These are phyloP conservation scores for Ibidorhyncha struthersii DNA, from an alignment of 2,113 vertebrate species.

Conservation along the genomic window DNA sequence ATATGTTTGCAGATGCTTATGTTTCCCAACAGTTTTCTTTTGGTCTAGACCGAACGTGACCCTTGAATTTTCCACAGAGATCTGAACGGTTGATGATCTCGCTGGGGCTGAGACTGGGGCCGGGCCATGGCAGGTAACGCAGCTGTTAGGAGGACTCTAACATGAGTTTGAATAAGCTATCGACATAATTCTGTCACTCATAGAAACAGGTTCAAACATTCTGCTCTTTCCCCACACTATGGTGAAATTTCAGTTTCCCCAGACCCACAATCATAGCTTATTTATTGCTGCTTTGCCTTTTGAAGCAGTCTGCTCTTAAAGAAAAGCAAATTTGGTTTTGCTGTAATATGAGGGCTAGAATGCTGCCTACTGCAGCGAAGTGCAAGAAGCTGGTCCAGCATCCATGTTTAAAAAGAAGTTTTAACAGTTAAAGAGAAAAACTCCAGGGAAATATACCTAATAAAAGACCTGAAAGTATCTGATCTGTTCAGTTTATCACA, in stretches of 20 bases:
- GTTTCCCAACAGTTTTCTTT: constrained; percentile 51
- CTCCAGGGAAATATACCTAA: background rate
- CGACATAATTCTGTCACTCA: constrained; percentile 35
- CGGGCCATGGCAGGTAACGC: background rate
- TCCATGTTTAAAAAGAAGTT: background rate
- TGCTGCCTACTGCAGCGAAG: background rate
- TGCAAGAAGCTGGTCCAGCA: background rate
- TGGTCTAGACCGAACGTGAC: constrained; percentile 46
- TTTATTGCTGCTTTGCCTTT: constrained; percentile 35
- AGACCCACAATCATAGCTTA: background rate
- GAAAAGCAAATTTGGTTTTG: background rate
- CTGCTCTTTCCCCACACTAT: background rate
- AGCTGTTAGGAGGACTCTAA: constrained; percentile 2
- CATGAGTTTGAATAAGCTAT: background rate
- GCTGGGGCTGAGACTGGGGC: background rate
- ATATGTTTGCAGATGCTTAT: constrained; percentile 15
- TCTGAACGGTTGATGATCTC: background rate
- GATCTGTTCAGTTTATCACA: background rate
- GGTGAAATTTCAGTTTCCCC: constrained; percentile 25
- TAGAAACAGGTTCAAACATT: constrained; percentile 7
- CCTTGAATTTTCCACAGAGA: constrained; percentile 27
- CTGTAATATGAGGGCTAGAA: background rate
- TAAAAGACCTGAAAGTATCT: background rate
- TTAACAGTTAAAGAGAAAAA: background rate
- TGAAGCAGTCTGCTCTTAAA: background rate